Evolutionary conservation across 2,888 invertebrate genomes (phyloP).

Genomic region (Amblyteles armatorius): DNA sequence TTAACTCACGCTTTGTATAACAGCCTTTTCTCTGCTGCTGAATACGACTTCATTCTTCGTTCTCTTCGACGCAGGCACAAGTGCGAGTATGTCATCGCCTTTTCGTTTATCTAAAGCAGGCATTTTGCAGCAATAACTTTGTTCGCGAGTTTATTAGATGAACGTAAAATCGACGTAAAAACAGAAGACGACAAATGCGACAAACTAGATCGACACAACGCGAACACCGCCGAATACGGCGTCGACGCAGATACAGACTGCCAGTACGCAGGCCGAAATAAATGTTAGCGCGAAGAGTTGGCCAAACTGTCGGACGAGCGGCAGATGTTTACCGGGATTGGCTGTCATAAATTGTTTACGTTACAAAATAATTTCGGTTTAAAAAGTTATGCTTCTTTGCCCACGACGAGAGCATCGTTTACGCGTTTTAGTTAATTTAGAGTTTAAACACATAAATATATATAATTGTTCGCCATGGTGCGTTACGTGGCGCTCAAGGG

Average conservation of each 20-base stretch:
- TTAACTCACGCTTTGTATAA: conserved; percentile 90
- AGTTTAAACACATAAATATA: conserved; percentile 60
- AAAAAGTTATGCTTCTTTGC: conserved; percentile 55
- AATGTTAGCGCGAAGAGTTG: conserved; percentile 16
- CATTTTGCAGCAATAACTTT: conserved; percentile 72
- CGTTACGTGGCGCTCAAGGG: conserved; percentile 87
- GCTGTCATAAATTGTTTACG: conserved; percentile 51
- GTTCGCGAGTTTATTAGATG: neutral
- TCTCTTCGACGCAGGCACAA: conserved; percentile 87
- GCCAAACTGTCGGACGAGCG: neutral
- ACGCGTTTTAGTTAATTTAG: conserved; percentile 36
- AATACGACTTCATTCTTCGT: conserved; percentile 90
- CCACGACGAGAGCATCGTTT: conserved; percentile 3
- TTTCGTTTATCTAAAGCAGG: conserved; percentile 82
- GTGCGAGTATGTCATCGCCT: conserved; percentile 82
- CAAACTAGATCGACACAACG: neutral
- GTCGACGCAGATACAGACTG: neutral
- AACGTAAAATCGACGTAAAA: neutral
- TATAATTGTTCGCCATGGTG: conserved; percentile 83
- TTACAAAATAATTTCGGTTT: conserved; percentile 60
- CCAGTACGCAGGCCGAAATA: neutral
- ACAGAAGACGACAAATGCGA: neutral
- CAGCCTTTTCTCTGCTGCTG: conserved; percentile 90
- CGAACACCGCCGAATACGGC: conserved; percentile 8
- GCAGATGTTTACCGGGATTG: conserved; percentile 23